Base-by-base conservation (phyloP, 2,113 vertebrate species). In the Sebastes fasciatus region DNA sequence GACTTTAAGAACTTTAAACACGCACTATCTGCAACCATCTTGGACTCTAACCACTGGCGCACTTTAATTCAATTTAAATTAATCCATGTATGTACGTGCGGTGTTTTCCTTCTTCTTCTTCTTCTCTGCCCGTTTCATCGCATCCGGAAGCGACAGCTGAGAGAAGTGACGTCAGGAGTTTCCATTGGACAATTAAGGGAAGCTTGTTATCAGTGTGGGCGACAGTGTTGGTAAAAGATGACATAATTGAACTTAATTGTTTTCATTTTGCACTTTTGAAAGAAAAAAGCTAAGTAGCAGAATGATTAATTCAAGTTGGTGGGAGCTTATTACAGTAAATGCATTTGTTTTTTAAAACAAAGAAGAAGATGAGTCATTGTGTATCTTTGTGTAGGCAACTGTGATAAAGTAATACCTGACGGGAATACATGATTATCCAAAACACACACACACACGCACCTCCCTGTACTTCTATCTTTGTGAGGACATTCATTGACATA, bases 121-220 rank as follows among this genome's bases (percentile, higher is more conserved):
- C 76, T 83, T 86, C 90, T 88, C 79, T 5, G 64, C 89, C 34
- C 5, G 82, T 80, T 85, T 82, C 83, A 85, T 90, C 89, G 89
- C 90, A 91, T 83, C 93, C 93, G 94, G 94, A 94, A 94, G 77
- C 86, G 88, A 87, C 91, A 92, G 82, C 65, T 87, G 85, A 82
- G 83, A 73, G 92, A 92, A 94, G 67, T 94, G 88, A 93, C 89
- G 91, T 74, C 11, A 5, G 4, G 17, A 45, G 48, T 82, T 74
- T 63, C 75, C 74, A 80, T 79, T 77, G 78, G 71, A 83, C 80
- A 86, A 88, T 85, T 60, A 58, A 45, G 77, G 87, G 86, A 82
- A 90, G 74, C 66, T 10, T 21, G 72, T 85, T 77, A 77, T 90
- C 77, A 79, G 46, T 13, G 48, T 48, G 16, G 17, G 58, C 16